Percentiles rank a stretch among this genome's conserved stretches.
Conservation (phyloP, 1,140 invertebrate species). For the silkworm (Bombyx mori) region ASM3026992v2 NC_085111.1:8588501-8589000, state of each 20-base stretch:
- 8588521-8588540: constrained; percentile 1
- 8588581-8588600: constrained; percentile 23
- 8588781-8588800: constrained; percentile 28
- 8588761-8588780: constrained; percentile 48
- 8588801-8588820: constrained; percentile 26
- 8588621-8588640: constrained; percentile 63
- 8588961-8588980: too few relatives aligned
- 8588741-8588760: constrained; percentile 62
- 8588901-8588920: too few relatives aligned
- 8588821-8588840: constrained; percentile 1
- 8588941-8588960: too few relatives aligned
- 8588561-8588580: constrained; percentile 20
- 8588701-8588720: constrained; percentile 38
- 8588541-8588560: constrained; percentile 6
- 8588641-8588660: constrained; percentile 62
- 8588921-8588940: too few relatives aligned
- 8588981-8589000: too few relatives aligned
- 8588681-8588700: constrained; percentile 35
- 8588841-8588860: too few relatives aligned
- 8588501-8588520: too few relatives aligned
- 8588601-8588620: constrained; percentile 35
- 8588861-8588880: too few relatives aligned
- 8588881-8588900: too few relatives aligned
- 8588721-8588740: constrained; percentile 40
- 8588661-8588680: constrained; percentile 46